A percentile compares a stretch with the other conserved stretches of the same genome.
These are phyloP conservation scores for Calidris pygmaea DNA, from an alignment of 2,113 vertebrate genomes.

Conservation along the genomic window DNA sequence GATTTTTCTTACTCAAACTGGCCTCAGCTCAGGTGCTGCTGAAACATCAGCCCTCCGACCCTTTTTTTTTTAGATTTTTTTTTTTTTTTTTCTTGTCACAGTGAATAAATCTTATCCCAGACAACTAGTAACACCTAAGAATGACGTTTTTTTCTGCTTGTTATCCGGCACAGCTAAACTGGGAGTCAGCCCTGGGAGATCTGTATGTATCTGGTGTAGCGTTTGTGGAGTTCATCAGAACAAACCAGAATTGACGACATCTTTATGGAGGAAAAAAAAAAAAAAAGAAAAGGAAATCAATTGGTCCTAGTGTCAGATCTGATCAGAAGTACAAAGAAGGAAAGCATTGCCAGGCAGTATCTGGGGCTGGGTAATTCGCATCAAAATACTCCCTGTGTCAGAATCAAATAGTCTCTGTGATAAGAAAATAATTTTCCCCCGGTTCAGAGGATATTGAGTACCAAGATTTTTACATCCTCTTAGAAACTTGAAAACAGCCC, in stretches of 20 bases:
- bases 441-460: slow-evolving; percentile 24
- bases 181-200: not conserved
- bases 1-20: not conserved
- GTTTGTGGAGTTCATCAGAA: slow-evolving; percentile 13
- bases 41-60: not conserved
- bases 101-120: not conserved
- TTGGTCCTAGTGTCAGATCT: slow-evolving; percentile 38
- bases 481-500: not conserved
- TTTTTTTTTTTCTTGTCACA: not conserved
- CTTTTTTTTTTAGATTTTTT: not conserved
- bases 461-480: slow-evolving; percentile 18
- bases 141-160: not conserved
- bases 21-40: not conserved
- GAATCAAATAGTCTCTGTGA: slow-evolving; percentile 25
- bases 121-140: not conserved
- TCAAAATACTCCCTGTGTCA: slow-evolving; percentile 26
- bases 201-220: not conserved
- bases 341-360: slow-evolving; percentile 23
- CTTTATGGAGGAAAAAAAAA: not conserved
- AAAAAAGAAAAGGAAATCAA: slow-evolving; percentile 25
- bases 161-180: not conserved
- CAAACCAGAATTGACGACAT: slow-evolving; percentile 48
- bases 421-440: slow-evolving; percentile 35
- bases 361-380: slow-evolving; percentile 14
- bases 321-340: slow-evolving; percentile 57